phyloP scores from a whole-genome alignment of 2,113 vertebrate species.

The Onychostoma macrolepis region DNA sequence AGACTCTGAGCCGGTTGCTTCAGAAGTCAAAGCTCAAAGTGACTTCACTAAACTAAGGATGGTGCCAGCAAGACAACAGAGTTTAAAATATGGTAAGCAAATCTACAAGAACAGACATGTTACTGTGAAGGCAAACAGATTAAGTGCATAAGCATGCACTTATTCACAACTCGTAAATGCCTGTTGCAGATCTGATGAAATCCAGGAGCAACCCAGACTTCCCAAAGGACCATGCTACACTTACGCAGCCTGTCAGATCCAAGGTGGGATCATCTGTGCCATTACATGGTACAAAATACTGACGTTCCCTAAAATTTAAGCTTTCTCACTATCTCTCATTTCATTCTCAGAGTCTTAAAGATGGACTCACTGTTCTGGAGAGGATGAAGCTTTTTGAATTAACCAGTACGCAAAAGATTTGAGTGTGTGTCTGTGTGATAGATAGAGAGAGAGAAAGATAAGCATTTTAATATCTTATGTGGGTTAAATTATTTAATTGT shows the following conservation, averaged over 20 bases:
- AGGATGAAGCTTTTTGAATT: slow-evolving; percentile 89
- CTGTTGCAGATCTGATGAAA: slow-evolving; percentile 80
- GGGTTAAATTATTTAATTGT: slow-evolving; percentile 18
- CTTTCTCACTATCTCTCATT: not conserved
- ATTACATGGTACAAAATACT: not conserved
- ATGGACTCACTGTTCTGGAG: slow-evolving; percentile 89
- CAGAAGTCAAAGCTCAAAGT: slow-evolving; percentile 79
- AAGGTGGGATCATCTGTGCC: slow-evolving; percentile 67
- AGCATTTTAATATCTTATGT: slow-evolving; percentile 21
- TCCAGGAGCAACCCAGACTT: slow-evolving; percentile 85
- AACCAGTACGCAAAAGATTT: slow-evolving; percentile 28
- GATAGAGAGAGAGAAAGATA: not conserved
- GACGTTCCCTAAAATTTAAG: not conserved
- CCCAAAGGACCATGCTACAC: slow-evolving; percentile 81
- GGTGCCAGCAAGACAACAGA: slow-evolving; percentile 68
- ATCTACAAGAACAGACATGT: not conserved
- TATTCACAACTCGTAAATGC: slow-evolving; percentile 37
- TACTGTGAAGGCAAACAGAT: not conserved
- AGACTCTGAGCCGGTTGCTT: slow-evolving; percentile 81
- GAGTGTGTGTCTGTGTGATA: slow-evolving; percentile 6
- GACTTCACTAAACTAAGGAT: slow-evolving; percentile 79
- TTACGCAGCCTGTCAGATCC: slow-evolving; percentile 75
- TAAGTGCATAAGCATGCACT: not conserved
- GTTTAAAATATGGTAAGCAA: slow-evolving; percentile 78
- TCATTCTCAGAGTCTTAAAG: slow-evolving; percentile 85